A percentile compares a stretch with the other conserved stretches of the same genome.
Evolutionary conservation across 2,888 invertebrate genomes (phyloP).

Genomic region (Epinotia ramella): DNA sequence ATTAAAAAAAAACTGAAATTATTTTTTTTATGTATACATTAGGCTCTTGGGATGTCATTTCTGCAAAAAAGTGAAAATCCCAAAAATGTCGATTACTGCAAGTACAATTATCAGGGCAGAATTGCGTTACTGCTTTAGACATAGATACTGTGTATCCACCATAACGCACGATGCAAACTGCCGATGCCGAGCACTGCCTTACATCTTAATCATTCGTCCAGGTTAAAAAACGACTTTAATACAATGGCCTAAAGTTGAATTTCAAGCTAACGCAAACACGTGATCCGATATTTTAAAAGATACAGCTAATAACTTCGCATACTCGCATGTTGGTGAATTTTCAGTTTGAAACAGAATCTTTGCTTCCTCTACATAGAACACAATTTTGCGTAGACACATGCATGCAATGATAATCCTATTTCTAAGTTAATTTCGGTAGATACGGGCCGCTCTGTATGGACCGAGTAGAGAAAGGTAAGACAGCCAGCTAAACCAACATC

Average conservation of each 20-base stretch:
- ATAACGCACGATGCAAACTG: constrained; percentile 2
- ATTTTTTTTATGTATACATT: too few relatives aligned
- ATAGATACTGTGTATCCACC: too few relatives aligned
- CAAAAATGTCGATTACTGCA: too few relatives aligned
- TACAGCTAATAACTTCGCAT: not conserved
- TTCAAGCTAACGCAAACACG: not conserved
- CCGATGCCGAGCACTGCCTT: not conserved
- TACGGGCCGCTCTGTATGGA: not conserved
- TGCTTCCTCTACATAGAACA: not conserved
- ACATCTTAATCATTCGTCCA: not conserved
- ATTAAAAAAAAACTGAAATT: too few relatives aligned
- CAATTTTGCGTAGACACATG: not conserved
- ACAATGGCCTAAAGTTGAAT: not conserved
- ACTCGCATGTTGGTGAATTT: not conserved
- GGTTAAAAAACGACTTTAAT: not conserved
- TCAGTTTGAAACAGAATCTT: not conserved
- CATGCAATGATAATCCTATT: not conserved
- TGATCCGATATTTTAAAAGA: not conserved
- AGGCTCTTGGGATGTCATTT: too few relatives aligned
- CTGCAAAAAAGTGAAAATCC: too few relatives aligned
- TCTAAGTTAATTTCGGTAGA: not conserved
- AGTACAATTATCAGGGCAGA: too few relatives aligned
- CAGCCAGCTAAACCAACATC: not conserved
- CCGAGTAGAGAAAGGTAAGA: constrained; percentile 8
- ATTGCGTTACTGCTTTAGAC: too few relatives aligned